Evolutionary conservation across 2,113 vertebrate species (phyloP).

Genomic region (Helogale parvula): DNA sequence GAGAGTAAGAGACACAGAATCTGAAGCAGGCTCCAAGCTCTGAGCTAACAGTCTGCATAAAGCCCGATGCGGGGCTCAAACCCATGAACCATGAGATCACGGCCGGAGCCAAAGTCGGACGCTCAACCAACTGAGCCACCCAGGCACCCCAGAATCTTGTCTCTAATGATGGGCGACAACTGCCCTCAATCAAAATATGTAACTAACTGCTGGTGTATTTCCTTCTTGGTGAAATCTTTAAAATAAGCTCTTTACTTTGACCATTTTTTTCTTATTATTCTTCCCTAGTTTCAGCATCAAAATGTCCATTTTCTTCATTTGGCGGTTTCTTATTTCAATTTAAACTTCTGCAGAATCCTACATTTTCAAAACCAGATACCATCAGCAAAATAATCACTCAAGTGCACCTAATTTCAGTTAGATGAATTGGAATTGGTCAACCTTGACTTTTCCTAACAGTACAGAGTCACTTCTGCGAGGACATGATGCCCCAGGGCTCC

Average conservation of each 20-base stretch:
- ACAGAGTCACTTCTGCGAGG: slow-evolving; percentile 23
- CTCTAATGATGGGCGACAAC: background rate
- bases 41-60: no score
- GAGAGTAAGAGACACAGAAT: no score
- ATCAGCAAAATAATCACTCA: background rate
- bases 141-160: background rate
- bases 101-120: no score
- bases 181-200: background rate
- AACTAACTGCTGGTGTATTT: background rate
- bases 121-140: no score
- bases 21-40: no score
- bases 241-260: background rate
- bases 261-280: background rate
- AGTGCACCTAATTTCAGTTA: slow-evolving; percentile 20
- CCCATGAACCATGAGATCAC: no score
- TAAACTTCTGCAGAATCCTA: background rate
- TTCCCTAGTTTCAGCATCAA: slow-evolving; percentile 27
- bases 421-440: background rate
- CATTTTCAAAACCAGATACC: background rate
- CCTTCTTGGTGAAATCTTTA: background rate
- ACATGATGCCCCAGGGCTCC: slow-evolving; percentile 27
- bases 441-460: background rate
- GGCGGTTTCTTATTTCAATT: background rate
- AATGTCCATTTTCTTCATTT: background rate
- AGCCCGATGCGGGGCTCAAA: no score